Evolutionary conservation across 2,888 invertebrate species (phyloP).

Genomic region (Lissonota sp.): DNA sequence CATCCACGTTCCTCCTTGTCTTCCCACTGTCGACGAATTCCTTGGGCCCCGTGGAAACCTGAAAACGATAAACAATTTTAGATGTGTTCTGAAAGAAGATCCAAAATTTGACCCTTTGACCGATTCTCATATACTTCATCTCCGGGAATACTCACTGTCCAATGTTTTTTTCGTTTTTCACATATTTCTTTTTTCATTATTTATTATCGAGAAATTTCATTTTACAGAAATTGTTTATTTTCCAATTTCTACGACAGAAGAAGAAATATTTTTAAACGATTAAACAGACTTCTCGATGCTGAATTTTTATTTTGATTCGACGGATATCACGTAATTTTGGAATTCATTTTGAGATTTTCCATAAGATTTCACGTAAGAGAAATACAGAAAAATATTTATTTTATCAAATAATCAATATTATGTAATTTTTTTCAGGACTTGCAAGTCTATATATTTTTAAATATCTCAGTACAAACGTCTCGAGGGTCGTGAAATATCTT

Average conservation of each 20-base stretch:
- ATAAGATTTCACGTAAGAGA: background rate
- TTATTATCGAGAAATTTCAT: constrained; percentile 32
- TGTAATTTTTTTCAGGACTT: too few species aligned
- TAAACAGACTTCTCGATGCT: background rate
- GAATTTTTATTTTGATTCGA: background rate
- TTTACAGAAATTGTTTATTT: constrained; percentile 18
- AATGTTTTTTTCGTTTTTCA: constrained; percentile 16
- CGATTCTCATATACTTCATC: constrained; percentile 9
- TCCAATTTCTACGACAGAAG: too few species aligned
- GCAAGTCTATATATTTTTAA: too few species aligned
- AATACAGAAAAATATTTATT: background rate
- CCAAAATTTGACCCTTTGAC: background rate
- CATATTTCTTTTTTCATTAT: constrained; percentile 10
- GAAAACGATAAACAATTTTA: constrained; percentile 66
- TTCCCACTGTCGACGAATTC: background rate
- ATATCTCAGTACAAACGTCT: too few species aligned
- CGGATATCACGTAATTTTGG: too few species aligned
- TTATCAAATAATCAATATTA: background rate
- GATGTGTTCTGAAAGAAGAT: constrained; percentile 58
- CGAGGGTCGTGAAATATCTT: too few species aligned
- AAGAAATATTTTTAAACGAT: constrained; percentile 12
- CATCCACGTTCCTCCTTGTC: background rate
- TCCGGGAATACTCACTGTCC: constrained; percentile 43
- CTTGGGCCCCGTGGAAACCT: constrained; percentile 52
- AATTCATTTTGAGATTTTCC: too few species aligned